These are phyloP conservation scores for Athene noctua DNA, from an alignment of 2,113 vertebrate species.

Conservation along the genomic window DNA sequence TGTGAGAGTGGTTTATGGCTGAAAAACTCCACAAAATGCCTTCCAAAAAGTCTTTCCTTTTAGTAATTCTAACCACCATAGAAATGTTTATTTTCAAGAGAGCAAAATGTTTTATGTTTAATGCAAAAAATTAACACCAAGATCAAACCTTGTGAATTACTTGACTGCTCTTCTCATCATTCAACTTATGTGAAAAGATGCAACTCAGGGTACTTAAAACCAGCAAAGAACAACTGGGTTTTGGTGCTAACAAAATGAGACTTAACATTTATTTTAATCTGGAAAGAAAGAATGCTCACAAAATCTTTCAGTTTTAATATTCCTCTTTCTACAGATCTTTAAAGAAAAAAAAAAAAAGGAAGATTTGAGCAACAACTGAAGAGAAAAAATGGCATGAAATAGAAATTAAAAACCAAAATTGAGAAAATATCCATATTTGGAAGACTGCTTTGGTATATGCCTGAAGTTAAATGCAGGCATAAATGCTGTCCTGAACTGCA, in stretches of 20 bases:
- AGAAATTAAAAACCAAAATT: neutral
- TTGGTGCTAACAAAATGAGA: slow-evolving; percentile 35
- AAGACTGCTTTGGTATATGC: neutral
- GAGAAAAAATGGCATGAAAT: neutral
- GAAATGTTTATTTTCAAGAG: slow-evolving; percentile 40
- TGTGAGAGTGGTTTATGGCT: neutral
- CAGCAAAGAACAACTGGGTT: slow-evolving; percentile 57
- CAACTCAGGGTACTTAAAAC: neutral
- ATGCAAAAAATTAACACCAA: neutral
- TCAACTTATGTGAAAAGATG: slow-evolving; percentile 35
- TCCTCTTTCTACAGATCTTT: neutral
- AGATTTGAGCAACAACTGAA: neutral
- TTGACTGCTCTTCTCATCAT: slow-evolving; percentile 32
- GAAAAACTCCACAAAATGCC: neutral
- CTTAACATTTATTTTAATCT: neutral
- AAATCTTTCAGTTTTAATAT: neutral
- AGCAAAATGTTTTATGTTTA: slow-evolving; percentile 41
- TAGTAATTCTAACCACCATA: slow-evolving; percentile 38
- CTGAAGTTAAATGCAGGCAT: neutral
- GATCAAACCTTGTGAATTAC: neutral
- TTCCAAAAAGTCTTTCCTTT: slow-evolving; percentile 5
- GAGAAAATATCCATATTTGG: neutral
- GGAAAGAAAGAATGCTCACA: neutral
- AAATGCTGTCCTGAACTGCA: neutral
- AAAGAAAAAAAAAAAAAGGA: neutral